A percentile compares a stretch with the other conserved stretches of the same genome.
Conservation (phyloP, 2,797 vertebrate species). For the Halcyon badia region DNA sequence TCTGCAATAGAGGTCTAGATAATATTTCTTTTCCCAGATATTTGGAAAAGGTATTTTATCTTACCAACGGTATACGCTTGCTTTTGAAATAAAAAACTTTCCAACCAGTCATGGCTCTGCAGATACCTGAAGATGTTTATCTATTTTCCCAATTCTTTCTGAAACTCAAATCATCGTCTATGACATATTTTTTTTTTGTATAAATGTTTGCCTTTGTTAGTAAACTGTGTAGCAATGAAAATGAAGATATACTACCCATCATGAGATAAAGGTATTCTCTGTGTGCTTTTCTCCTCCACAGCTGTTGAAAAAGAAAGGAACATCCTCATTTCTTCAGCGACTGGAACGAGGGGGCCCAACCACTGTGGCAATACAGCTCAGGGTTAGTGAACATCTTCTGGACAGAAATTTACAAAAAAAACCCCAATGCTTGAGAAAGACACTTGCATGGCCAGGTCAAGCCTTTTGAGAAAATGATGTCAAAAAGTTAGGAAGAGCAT, state of each 20-base stretch:
- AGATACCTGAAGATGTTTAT: neutral
- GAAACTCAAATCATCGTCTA: neutral
- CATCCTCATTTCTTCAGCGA: constrained; percentile 88
- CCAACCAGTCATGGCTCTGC: neutral
- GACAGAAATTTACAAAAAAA: neutral
- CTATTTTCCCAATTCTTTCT: neutral
- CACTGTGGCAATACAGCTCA: constrained; percentile 89
- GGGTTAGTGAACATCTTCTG: constrained; percentile 81
- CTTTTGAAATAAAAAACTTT: constrained; percentile 23
- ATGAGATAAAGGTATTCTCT: neutral
- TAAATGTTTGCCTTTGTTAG: neutral
- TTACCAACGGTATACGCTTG: neutral
- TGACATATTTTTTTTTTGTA: neutral
- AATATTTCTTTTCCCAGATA: neutral
- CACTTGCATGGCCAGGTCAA: neutral
- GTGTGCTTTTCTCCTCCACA: constrained; percentile 64
- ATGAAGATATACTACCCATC: neutral
- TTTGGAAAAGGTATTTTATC: neutral
- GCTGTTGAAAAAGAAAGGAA: constrained; percentile 93
- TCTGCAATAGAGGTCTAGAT: neutral
- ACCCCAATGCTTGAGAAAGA: neutral
- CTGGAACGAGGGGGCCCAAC: constrained; percentile 88
- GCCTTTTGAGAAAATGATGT: neutral
- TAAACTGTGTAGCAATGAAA: neutral
- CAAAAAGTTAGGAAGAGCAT: neutral